These are phyloP conservation scores for Lasioglossum pauxillum DNA, from an alignment of 2,888 invertebrate species.

Conservation along the genomic window DNA sequence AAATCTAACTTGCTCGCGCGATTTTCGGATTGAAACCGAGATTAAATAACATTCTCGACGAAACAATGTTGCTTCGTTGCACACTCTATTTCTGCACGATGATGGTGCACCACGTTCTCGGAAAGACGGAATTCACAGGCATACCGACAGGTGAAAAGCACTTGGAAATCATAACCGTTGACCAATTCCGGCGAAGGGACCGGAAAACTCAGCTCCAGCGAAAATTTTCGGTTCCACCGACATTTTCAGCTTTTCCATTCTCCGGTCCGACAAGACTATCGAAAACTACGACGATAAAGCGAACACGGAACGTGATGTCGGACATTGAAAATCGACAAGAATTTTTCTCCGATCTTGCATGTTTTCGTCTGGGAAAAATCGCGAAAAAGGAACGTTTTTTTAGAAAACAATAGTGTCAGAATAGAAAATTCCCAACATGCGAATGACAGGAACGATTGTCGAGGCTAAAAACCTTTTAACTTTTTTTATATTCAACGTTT, in stretches of 20 bases:
- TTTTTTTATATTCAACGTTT: background rate
- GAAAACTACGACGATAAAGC: constrained; percentile 42
- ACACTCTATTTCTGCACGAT: background rate
- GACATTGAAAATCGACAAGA: constrained; percentile 46
- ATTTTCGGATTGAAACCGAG: background rate
- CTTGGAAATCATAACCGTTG: constrained; percentile 32
- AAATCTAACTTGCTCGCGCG: background rate
- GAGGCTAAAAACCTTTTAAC: background rate
- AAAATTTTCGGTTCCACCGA: constrained; percentile 37
- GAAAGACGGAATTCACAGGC: background rate
- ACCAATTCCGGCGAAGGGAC: constrained; percentile 3
- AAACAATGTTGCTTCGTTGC: background rate
- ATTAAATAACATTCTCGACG: background rate
- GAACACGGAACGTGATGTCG: constrained; percentile 48
- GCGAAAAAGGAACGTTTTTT: background rate
- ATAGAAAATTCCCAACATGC: background rate
- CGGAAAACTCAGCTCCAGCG: constrained; percentile 25
- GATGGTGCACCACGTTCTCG: background rate
- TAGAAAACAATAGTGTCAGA: background rate
- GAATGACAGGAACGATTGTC: background rate
- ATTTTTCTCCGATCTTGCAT: constrained; percentile 37
- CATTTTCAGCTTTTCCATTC: constrained; percentile 28
- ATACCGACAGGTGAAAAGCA: background rate
- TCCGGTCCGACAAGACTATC: constrained; percentile 27
- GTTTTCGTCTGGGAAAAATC: background rate